phyloP scores from a whole-genome alignment of 2,797 vertebrate genomes.

The Molossus alvarezi region DNA sequence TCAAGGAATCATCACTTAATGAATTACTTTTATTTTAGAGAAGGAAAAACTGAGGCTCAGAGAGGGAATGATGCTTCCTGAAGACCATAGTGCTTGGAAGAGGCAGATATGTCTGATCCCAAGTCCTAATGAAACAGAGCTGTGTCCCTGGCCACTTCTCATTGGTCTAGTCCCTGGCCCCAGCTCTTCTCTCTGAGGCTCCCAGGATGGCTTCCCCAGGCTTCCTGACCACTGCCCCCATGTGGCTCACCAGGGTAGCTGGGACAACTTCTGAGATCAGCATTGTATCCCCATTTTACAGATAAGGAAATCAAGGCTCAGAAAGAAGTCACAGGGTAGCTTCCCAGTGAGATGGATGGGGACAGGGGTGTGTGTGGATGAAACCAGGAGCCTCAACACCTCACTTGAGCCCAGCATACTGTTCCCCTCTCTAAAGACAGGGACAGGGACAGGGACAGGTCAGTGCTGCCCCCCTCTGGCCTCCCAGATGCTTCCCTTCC shows the following conservation, averaged over 20 bases:
- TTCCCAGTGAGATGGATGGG: not conserved
- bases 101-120: not conserved
- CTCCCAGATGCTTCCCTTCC: not conserved
- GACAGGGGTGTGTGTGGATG: too few relatives aligned
- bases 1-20: not conserved
- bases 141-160: not conserved
- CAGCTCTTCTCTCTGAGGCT: not conserved
- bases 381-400: not conserved
- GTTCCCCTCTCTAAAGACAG: not conserved
- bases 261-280: not conserved
- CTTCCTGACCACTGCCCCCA: not conserved
- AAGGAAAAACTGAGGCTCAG: conserved; percentile 17
- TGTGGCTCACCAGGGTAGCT: not conserved
- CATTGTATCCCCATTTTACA: not conserved
- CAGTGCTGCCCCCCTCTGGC: not conserved
- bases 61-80: not conserved
- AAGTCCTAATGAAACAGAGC: not conserved
- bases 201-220: not conserved
- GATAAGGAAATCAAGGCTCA: not conserved
- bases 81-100: not conserved
- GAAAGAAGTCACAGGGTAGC: not conserved
- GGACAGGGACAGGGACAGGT: not conserved
- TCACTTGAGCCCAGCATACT: not conserved
- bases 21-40: not conserved
- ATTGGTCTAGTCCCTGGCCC: not conserved